Evolutionary conservation across 2,888 invertebrate species (phyloP).

Genomic region (Saturnia pavonia): DNA sequence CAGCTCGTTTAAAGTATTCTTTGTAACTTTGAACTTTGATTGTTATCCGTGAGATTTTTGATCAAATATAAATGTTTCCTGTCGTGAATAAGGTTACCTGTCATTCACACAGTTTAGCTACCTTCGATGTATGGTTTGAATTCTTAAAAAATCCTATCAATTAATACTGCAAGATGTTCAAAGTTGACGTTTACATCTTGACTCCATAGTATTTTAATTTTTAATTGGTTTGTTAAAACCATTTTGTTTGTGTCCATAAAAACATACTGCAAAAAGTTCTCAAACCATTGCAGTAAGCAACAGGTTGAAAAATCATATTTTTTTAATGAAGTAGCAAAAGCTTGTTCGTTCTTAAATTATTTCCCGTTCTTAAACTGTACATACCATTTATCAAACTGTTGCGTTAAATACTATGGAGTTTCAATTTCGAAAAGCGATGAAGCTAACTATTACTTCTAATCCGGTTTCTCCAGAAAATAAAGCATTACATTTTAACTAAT

Average conservation of each 20-base stretch:
- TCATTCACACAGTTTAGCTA: constrained; percentile 20
- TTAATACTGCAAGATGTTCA: constrained; percentile 15
- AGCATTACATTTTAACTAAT: too few species aligned
- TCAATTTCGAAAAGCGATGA: too few species aligned
- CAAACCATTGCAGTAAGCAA: not conserved
- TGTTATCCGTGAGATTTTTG: constrained; percentile 67
- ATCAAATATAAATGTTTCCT: constrained; percentile 57
- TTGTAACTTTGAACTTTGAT: constrained; percentile 63
- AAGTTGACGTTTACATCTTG: not conserved
- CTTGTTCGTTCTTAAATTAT: too few species aligned
- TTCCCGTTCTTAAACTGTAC: too few species aligned
- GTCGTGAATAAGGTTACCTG: constrained; percentile 28
- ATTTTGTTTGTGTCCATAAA: not conserved
- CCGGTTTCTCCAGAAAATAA: too few species aligned
- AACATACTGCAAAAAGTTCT: not conserved
- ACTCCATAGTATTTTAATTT: not conserved
- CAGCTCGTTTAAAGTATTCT: constrained; percentile 49
- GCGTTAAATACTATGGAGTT: too few species aligned
- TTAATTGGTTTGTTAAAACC: not conserved
- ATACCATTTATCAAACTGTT: too few species aligned
- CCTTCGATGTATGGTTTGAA: constrained; percentile 11
- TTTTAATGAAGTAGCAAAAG: too few species aligned
- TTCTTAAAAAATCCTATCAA: not conserved
- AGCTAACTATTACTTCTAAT: too few species aligned
- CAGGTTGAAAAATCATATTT: too few species aligned